These are phyloP conservation scores for Xiphias gladius DNA, from an alignment of 2,113 vertebrate genomes.

Conservation along the genomic window DNA sequence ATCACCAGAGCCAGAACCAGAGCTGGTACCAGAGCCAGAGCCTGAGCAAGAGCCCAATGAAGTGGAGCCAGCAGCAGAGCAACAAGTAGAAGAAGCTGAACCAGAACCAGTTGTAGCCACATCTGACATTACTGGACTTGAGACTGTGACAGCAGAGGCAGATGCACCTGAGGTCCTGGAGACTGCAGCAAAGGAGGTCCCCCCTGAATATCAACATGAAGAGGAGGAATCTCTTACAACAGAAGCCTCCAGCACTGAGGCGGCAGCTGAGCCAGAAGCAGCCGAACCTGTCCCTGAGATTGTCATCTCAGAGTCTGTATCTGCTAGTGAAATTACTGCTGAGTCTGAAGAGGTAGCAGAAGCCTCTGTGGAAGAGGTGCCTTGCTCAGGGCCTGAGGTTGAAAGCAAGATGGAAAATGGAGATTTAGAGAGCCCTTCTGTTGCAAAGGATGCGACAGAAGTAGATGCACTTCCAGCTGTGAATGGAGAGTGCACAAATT, in stretches of 20 bases:
- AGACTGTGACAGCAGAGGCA: slow-evolving; percentile 33
- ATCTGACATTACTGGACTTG: slow-evolving; percentile 37
- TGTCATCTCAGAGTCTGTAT: slow-evolving; percentile 77
- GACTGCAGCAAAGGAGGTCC: slow-evolving; percentile 26
- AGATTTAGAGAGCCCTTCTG: slow-evolving; percentile 63
- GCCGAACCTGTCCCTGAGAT: slow-evolving; percentile 77
- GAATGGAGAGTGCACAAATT: slow-evolving; percentile 71
- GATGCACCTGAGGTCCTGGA: slow-evolving; percentile 24
- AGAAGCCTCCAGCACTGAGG: slow-evolving; percentile 28
- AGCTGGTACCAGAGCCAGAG: slow-evolving; percentile 25
- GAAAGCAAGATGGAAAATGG: slow-evolving; percentile 81
- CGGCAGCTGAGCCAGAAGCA: slow-evolving; percentile 45
- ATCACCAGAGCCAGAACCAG: slow-evolving; percentile 42
- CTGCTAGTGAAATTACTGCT: slow-evolving; percentile 50
- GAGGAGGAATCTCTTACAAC: slow-evolving; percentile 43
- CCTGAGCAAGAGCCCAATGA: slow-evolving; percentile 31
- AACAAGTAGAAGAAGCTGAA: slow-evolving; percentile 51
- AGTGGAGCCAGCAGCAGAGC: slow-evolving; percentile 26
- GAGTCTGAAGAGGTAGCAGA: slow-evolving; percentile 54
- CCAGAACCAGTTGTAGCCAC: slow-evolving; percentile 33
- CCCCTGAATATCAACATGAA: slow-evolving; percentile 24
- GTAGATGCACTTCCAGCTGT: slow-evolving; percentile 59
- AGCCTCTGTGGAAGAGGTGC: slow-evolving; percentile 38
- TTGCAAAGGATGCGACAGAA: slow-evolving; percentile 46
- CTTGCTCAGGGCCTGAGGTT: slow-evolving; percentile 38